phyloP scores from a whole-genome alignment of 2,797 vertebrate species.

The Sandelia bainsii region DNA sequence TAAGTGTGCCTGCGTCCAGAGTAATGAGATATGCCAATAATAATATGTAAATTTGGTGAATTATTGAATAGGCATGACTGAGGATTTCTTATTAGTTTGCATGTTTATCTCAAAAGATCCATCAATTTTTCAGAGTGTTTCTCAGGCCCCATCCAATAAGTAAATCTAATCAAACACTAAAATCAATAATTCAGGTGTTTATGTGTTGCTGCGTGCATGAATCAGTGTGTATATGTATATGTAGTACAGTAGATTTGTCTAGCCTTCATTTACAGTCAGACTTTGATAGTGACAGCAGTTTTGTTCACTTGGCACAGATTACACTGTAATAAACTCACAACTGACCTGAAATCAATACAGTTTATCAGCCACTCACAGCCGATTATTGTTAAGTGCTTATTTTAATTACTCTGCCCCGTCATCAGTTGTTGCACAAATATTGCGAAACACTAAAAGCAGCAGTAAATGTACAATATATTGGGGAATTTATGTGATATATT shows the following conservation, averaged over 20 bases:
- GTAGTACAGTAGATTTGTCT: slow-evolving; percentile 30
- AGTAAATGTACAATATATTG: background rate
- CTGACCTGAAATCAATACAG: slow-evolving; percentile 71
- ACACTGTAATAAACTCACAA: slow-evolving; percentile 60
- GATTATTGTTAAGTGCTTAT: slow-evolving; percentile 65
- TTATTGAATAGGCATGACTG: slow-evolving; percentile 84
- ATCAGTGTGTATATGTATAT: slow-evolving; percentile 28
- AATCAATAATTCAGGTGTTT: slow-evolving; percentile 81
- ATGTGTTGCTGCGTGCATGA: slow-evolving; percentile 38
- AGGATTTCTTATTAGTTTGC: slow-evolving; percentile 78
- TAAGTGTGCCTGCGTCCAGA: slow-evolving; percentile 77
- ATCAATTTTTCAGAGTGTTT: slow-evolving; percentile 74
- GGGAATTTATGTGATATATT: slow-evolving; percentile 24
- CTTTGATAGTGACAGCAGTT: slow-evolving; percentile 37
- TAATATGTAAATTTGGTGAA: slow-evolving; percentile 85
- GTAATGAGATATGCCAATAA: slow-evolving; percentile 86
- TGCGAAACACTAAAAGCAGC: slow-evolving; percentile 10
- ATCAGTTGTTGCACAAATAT: slow-evolving; percentile 43
- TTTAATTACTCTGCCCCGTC: slow-evolving; percentile 50
- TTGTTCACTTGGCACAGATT: slow-evolving; percentile 47
- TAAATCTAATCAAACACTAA: slow-evolving; percentile 76
- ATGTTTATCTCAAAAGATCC: slow-evolving; percentile 78
- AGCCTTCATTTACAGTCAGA: slow-evolving; percentile 53
- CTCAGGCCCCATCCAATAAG: slow-evolving; percentile 70
- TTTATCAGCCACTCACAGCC: slow-evolving; percentile 58